Conservation (phyloP, 2,888 invertebrate species). For the Ennomos fuscantarius region DNA sequence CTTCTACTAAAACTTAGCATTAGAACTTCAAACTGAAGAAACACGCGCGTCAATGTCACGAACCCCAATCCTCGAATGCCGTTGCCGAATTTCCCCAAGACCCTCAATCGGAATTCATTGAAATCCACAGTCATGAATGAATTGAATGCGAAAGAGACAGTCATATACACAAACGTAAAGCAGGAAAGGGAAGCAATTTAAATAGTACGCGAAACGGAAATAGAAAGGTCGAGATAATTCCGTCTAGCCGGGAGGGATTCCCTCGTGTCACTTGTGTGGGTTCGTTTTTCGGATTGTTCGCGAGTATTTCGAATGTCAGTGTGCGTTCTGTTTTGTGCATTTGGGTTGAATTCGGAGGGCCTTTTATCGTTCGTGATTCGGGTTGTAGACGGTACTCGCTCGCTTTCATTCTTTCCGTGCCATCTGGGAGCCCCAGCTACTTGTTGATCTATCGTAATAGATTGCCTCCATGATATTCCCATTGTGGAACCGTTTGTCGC, state of each 20-base stretch:
- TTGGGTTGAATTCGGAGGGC: constrained; percentile 62
- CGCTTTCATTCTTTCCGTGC: constrained; percentile 74
- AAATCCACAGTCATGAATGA: constrained; percentile 82
- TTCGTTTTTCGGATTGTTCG: constrained; percentile 77
- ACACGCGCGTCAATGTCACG: constrained; percentile 60
- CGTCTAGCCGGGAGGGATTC: constrained; percentile 85
- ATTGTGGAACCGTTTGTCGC: constrained; percentile 83
- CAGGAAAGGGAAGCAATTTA: constrained; percentile 73
- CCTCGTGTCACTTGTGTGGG: constrained; percentile 84
- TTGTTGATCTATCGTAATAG: constrained; percentile 85
- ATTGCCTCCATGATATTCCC: constrained; percentile 83
- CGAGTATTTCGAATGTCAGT: constrained; percentile 73
- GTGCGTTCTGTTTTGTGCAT: constrained; percentile 66
- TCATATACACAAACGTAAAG: constrained; percentile 41
- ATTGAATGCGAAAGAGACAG: constrained; percentile 79
- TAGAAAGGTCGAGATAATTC: constrained; percentile 83
- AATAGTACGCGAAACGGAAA: constrained; percentile 85
- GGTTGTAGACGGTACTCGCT: constrained; percentile 51
- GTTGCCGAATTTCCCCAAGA: constrained; percentile 46
- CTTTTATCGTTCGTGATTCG: constrained; percentile 62
- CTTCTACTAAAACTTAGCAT: constrained; percentile 10
- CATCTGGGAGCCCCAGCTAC: constrained; percentile 75
- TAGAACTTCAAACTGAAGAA: constrained; percentile 30
- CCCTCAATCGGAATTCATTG: constrained; percentile 72
- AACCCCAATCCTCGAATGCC: constrained; percentile 58